These are phyloP conservation scores for Leptopilina drosophilae DNA, from an alignment of 2,888 invertebrate species.

Conservation along the genomic window DNA sequence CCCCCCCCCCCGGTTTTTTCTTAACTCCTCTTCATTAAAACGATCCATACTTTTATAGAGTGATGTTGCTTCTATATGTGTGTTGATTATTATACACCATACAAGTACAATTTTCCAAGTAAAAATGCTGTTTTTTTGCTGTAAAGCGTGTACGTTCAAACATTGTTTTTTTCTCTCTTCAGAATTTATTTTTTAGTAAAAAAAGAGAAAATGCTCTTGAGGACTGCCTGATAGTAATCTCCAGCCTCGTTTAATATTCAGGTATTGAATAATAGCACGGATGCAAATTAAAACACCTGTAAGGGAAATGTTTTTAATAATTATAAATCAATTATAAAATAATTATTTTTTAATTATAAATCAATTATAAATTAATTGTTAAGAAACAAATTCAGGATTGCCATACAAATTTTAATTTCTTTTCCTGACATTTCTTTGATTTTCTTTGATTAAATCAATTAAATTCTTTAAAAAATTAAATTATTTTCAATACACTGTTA, in stretches of 20 bases:
- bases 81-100: conserved; percentile 61
- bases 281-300: conserved; percentile 90
- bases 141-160: conserved; percentile 61
- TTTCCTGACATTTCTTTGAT: too few relatives aligned
- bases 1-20: conserved; percentile 48
- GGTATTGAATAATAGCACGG: conserved; percentile 91
- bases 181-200: conserved; percentile 81
- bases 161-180: conserved; percentile 33
- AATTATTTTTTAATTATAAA: too few relatives aligned
- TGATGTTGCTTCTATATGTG: conserved; percentile 55
- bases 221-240: conserved; percentile 90
- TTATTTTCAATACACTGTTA: too few relatives aligned
- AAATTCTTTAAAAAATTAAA: too few relatives aligned
- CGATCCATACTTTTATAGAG: conserved; percentile 48
- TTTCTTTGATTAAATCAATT: too few relatives aligned
- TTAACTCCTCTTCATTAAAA: conserved; percentile 48
- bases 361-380: too few relatives aligned
- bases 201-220: conserved; percentile 91
- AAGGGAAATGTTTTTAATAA: conserved; percentile 62
- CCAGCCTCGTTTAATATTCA: conserved; percentile 94
- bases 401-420: too few relatives aligned
- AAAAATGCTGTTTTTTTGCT: conserved; percentile 68
- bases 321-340: neutral
- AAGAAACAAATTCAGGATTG: too few relatives aligned
- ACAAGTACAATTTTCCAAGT: conserved; percentile 68